Conservation (phyloP, 2,113 vertebrate species). For the Sturnira hondurensis region DNA sequence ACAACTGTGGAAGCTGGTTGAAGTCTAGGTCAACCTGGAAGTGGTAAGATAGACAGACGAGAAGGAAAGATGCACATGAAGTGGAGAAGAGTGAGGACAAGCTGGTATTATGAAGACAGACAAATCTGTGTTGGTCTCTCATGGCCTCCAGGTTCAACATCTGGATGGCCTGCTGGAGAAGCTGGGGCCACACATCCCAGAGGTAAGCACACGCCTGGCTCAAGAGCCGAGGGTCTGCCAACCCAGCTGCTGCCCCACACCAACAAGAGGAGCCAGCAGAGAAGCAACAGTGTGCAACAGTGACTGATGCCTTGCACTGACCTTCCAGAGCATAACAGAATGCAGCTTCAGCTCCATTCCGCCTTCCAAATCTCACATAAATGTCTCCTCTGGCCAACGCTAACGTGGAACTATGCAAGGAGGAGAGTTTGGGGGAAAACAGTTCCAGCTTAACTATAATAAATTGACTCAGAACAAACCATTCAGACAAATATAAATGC, state of each 20-base stretch:
- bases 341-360: neutral
- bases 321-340: neutral
- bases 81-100: neutral
- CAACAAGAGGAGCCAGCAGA: neutral
- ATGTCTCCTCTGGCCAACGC: neutral
- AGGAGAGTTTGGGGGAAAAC: neutral
- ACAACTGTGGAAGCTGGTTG: neutral
- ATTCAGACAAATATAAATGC: neutral
- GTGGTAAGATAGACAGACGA: neutral
- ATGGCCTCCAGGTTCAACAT: neutral
- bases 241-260: accelerated
- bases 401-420: neutral
- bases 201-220: neutral
- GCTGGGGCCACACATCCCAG: neutral
- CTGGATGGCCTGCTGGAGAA: neutral
- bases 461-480: neutral
- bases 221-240: neutral
- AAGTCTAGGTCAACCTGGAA: neutral
- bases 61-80: neutral
- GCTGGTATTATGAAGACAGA: neutral
- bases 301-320: accelerated
- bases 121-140: neutral
- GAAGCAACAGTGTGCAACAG: neutral
- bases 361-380: neutral
- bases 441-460: neutral